Conservation (phyloP, 2,113 vertebrate genomes). For the Laticauda colubrina region DNA sequence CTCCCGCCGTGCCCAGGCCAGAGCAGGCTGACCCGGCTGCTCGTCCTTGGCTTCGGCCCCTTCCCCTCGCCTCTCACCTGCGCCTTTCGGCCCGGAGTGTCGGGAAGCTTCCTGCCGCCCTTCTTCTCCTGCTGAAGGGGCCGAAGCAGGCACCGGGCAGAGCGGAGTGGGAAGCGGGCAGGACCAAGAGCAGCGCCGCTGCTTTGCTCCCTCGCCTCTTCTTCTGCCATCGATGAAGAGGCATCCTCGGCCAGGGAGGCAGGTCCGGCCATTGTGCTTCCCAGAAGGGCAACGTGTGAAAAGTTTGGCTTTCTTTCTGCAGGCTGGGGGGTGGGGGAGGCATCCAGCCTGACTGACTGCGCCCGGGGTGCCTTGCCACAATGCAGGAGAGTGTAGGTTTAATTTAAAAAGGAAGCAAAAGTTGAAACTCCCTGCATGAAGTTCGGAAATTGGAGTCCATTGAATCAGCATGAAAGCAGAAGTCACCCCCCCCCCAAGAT, state of each 20-base stretch:
- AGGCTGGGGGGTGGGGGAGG: constrained; percentile 31
- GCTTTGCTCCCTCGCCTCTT: background rate
- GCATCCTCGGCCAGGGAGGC: background rate
- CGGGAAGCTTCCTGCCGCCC: background rate
- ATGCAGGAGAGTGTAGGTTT: constrained; percentile 32
- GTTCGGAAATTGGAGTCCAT: constrained; percentile 64
- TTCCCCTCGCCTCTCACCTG: background rate
- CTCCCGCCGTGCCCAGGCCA: background rate
- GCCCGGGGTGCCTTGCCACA: constrained; percentile 55
- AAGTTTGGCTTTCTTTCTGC: constrained; percentile 46
- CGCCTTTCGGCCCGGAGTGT: background rate
- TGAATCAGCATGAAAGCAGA: constrained; percentile 63
- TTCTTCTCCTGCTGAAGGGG: background rate
- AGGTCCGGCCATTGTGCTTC: background rate
- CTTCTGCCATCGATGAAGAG: background rate
- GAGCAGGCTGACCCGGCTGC: background rate
- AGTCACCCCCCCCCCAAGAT: background rate
- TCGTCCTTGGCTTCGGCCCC: background rate
- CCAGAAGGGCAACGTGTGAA: background rate
- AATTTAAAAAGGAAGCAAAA: constrained; percentile 57
- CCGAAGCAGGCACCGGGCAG: background rate
- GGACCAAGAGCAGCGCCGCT: too few relatives aligned
- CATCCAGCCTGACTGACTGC: constrained; percentile 42
- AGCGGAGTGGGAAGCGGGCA: background rate
- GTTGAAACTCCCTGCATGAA: constrained; percentile 66